Conservation (phyloP, 2,797 vertebrate species). For the Heterohyrax brucei region DNA sequence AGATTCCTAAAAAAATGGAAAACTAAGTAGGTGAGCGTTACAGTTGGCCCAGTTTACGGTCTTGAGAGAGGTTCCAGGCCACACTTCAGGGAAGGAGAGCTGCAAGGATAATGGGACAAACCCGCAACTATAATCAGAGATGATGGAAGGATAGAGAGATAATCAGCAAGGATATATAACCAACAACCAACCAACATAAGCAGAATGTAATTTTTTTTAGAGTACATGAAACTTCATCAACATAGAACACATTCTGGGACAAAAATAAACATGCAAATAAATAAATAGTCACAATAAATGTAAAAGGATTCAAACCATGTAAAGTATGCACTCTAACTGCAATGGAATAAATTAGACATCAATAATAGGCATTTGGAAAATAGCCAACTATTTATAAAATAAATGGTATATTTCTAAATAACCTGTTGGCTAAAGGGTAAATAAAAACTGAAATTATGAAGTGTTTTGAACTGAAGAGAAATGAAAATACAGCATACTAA, state of each 20-base stretch:
- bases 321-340: not conserved
- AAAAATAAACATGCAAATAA: not conserved
- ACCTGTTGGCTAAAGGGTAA: not conserved
- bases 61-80: not conserved
- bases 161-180: not conserved
- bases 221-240: not conserved
- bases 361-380: not conserved
- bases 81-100: not conserved
- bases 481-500: not conserved
- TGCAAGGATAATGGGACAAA: not conserved
- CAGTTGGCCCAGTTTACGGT: not conserved
- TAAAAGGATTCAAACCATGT: not conserved
- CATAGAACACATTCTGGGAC: not conserved
- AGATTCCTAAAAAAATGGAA: not conserved
- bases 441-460: slow-evolving; percentile 1
- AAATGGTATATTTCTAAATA: not conserved
- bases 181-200: not conserved
- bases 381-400: not conserved
- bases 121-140: not conserved
- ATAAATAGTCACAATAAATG: not conserved
- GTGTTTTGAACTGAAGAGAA: not conserved
- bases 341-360: not conserved
- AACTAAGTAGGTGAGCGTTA: not conserved
- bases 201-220: not conserved
- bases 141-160: not conserved